Evolutionary conservation across 2,113 vertebrate species (phyloP).

Genomic region (Tragelaphus imberbis): DNA sequence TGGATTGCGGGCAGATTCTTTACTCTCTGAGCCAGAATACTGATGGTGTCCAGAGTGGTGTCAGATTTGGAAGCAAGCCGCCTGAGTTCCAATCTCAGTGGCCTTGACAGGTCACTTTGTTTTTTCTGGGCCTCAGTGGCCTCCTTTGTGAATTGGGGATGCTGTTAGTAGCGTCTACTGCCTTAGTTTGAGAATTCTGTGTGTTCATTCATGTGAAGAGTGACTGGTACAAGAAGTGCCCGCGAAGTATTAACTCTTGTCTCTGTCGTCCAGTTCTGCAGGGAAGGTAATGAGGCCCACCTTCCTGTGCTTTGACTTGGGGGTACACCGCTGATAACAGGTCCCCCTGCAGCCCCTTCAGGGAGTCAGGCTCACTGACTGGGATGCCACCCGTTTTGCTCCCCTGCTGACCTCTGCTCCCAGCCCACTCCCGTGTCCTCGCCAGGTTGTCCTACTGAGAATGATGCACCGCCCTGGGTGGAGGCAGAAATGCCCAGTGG

Average conservation of each 20-base stretch:
- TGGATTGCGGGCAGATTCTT: background rate
- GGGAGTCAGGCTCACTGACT: rapidly evolving
- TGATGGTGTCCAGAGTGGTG: background rate
- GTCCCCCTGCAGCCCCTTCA: rapidly evolving
- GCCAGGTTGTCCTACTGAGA: background rate
- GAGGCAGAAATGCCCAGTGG: background rate
- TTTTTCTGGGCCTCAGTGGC: background rate
- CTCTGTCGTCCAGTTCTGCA: background rate
- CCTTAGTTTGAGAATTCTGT: background rate
- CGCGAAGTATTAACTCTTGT: background rate
- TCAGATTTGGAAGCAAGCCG: rapidly evolving
- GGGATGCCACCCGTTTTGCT: background rate
- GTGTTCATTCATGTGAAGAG: background rate
- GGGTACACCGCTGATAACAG: background rate
- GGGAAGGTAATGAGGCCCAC: background rate
- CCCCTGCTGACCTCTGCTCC: background rate
- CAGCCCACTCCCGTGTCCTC: rapidly evolving
- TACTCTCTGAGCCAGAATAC: background rate
- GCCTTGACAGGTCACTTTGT: background rate
- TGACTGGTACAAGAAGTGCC: background rate
- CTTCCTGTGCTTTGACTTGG: background rate
- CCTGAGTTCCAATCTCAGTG: background rate
- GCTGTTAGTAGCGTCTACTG: background rate
- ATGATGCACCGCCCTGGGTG: rapidly evolving
- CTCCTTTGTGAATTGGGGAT: background rate